Evolutionary conservation across 2,888 invertebrate species (phyloP), one percentile per base, ranked within the genome.

Genomic region (Conops quadrifasciatus): DNA sequence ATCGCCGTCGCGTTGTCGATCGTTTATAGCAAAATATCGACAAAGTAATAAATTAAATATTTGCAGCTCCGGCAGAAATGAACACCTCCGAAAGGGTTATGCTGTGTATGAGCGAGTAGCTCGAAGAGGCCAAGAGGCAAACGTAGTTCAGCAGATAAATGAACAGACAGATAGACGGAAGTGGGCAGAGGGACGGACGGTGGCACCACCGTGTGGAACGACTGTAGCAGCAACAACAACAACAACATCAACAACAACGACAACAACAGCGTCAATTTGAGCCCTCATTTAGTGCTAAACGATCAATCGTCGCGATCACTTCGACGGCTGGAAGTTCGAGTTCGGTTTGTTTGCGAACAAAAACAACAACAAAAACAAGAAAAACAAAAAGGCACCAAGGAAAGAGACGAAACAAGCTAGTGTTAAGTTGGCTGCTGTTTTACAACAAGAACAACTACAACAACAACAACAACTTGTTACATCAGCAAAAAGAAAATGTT

Each of bases 31-130:
- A 74, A 79, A 81, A 79, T 82, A 83, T 83, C 83, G 81, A 71
- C 79, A 81, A 78, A 81, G 81, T 77, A 81, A 83, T 83, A 83
- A 83, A 83, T 83, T 82, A 82, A 81, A 80, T 79, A 81, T 81
- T 82, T 81, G 78, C 76, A 72, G 73, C 72, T 30, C 67, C 74
- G 75, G 72, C 67, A 69, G 75, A 79, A 76, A 75, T 73, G 76
- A 76, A 80, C 80, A 80, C 77, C 77, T 78, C 73, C 71, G 15
- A 53, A 68, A 36, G 36, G 36, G 36, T 7, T 4, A 9, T 36
- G 9, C 4, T 7, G 36, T 7, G 9, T 36, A 9, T 7, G 36
- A 36, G 36, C 5, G 9, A 36, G 9, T 9, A 36, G 36, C 36
- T 36, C 36, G 36, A 36, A 36, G 36, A 36, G 9, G 36, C 36